A percentile compares a stretch with the other conserved stretches of the same genome.
These are phyloP conservation scores for Poliocrania exsul DNA, from an alignment of 2,797 vertebrate species.

Conservation along the genomic window DNA sequence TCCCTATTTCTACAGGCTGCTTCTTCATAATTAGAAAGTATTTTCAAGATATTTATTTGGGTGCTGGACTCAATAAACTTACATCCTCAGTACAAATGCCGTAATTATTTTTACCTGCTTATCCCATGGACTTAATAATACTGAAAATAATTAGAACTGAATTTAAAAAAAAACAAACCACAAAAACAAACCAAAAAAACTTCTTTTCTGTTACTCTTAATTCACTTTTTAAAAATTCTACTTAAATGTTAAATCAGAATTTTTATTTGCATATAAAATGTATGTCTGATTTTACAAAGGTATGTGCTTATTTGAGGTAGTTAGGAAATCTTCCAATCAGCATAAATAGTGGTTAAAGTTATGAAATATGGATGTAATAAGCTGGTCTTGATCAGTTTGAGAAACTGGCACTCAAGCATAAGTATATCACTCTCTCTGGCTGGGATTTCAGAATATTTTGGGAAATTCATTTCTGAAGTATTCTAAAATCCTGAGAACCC, in stretches of 20 bases:
- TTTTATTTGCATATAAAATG: accelerated
- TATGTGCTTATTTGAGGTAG: neutral
- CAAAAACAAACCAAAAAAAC: neutral
- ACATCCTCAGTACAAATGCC: neutral
- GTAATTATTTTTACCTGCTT: neutral
- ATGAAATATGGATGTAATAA: neutral
- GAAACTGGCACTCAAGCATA: neutral
- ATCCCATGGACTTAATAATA: neutral
- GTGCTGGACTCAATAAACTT: neutral
- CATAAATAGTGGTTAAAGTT: neutral
- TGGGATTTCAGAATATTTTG: neutral
- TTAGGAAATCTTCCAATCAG: neutral
- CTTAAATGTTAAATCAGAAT: neutral
- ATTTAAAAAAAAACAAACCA: neutral
- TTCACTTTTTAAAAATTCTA: neutral
- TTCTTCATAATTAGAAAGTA: neutral
- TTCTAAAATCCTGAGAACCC: neutral
- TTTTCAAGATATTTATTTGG: neutral
- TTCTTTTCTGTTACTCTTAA: neutral
- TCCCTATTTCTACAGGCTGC: neutral
- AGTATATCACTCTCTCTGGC: neutral
- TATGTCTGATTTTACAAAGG: neutral
- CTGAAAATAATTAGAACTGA: neutral
- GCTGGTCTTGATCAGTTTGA: neutral
- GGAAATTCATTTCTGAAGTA: neutral